These are phyloP conservation scores for Radopholus similis DNA, from an alignment of 1,140 invertebrate genomes.

Conservation along the genomic window DNA sequence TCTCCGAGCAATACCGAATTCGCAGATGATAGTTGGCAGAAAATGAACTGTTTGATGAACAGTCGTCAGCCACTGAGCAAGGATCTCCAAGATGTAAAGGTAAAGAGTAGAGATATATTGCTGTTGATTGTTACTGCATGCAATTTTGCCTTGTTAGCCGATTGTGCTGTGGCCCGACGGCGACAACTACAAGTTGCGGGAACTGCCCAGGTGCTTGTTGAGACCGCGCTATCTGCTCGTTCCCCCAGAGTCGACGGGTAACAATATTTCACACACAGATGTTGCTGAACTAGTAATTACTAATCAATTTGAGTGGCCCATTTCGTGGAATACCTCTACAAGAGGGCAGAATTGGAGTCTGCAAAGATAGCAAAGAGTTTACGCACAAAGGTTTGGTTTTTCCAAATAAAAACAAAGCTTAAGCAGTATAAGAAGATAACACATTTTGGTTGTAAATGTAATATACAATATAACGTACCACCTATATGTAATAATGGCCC, in stretches of 20 bases:
- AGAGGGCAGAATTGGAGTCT: constrained; percentile 14
- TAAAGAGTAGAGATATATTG: background rate
- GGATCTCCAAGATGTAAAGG: background rate
- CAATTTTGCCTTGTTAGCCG: background rate
- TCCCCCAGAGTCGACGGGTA: constrained; percentile 5
- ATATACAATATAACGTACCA: background rate
- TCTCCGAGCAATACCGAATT: background rate
- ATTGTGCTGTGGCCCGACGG: constrained; percentile 17
- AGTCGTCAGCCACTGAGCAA: background rate
- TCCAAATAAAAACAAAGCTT: background rate
- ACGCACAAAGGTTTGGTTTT: background rate
- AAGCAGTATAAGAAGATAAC: background rate
- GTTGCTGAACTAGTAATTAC: background rate
- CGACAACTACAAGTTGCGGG: constrained; percentile 1
- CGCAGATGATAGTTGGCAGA: background rate
- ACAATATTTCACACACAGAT: background rate
- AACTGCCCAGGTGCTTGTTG: constrained; percentile 7
- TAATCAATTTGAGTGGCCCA: constrained; percentile 6
- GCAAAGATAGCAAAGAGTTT: constrained; percentile 2
- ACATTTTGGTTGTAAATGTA: background rate
- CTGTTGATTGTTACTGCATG: background rate
- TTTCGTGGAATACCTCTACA: constrained; percentile 11
- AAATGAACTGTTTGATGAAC: background rate
- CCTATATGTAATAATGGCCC: background rate
- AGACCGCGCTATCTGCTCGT: constrained; percentile 10